A percentile compares a stretch with the other conserved stretches of the same genome.
Evolutionary conservation across 2,113 vertebrate species (phyloP).

Genomic region (Rissa tridactyla): DNA sequence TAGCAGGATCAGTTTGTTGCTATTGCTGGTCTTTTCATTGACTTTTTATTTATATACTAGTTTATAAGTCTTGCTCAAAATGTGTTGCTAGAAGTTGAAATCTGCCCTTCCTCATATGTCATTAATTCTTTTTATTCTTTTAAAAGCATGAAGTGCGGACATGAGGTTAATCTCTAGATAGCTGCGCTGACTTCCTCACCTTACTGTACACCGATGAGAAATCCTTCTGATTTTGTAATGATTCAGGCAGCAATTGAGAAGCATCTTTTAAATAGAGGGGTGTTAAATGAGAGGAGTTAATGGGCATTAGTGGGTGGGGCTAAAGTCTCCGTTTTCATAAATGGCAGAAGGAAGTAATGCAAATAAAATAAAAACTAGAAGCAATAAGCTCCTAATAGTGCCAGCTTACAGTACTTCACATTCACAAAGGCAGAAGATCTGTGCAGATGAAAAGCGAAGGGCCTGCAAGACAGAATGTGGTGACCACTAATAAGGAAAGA

Average conservation of each 20-base stretch:
- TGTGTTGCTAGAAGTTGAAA: not conserved
- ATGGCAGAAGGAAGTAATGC: not conserved
- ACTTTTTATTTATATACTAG: not conserved
- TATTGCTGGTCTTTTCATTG: not conserved
- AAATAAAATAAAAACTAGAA: not conserved
- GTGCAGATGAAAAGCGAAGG: not conserved
- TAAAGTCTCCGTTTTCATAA: not conserved
- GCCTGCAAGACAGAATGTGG: too few relatives aligned
- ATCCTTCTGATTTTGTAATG: not conserved
- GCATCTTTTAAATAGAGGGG: not conserved
- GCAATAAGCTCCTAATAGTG: rapidly evolving
- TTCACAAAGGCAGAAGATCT: not conserved
- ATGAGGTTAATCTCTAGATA: not conserved
- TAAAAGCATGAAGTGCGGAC: not conserved
- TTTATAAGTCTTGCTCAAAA: not conserved
- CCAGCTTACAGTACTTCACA: not conserved
- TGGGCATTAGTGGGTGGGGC: not conserved
- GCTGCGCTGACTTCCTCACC: not conserved
- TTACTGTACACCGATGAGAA: not conserved
- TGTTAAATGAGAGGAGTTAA: not conserved
- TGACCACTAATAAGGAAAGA: not conserved
- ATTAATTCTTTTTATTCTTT: not conserved
- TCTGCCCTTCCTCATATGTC: not conserved
- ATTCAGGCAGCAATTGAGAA: not conserved
- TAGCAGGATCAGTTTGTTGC: not conserved